A percentile compares a stretch with the other conserved stretches of the same genome.
Evolutionary conservation across 2,113 vertebrate genomes (phyloP).

Genomic region (Mormyrus lacerda): DNA sequence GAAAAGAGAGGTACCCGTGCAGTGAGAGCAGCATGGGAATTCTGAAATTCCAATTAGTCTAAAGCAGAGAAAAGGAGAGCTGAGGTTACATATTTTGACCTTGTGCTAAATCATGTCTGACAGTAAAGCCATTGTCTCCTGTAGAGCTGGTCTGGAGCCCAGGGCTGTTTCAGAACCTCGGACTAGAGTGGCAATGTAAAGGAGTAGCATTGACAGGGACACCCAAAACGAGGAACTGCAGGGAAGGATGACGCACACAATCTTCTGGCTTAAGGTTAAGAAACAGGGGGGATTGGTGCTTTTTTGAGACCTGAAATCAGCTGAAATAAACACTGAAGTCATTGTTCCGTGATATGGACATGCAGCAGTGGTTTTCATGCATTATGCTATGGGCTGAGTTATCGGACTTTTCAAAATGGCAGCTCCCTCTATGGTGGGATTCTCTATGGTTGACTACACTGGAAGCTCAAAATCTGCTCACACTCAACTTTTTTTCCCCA

Average conservation of each 20-base stretch:
- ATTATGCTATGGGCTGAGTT: not conserved
- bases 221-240: not conserved
- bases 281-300: not conserved
- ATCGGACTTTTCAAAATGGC: not conserved
- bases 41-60: not conserved
- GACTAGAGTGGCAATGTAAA: not conserved
- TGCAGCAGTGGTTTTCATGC: not conserved
- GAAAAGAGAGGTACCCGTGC: not conserved
- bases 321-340: not conserved
- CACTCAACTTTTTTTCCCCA: not conserved
- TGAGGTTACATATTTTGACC: not conserved
- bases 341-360: not conserved
- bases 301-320: not conserved
- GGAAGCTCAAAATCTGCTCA: not conserved
- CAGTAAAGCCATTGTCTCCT: conserved; percentile 6
- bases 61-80: not conserved
- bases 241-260: too few relatives aligned
- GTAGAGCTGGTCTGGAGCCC: not conserved
- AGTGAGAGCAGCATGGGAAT: not conserved
- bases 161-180: not conserved
- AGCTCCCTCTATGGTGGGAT: not conserved
- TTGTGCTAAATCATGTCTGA: not conserved
- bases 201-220: not conserved
- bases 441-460: not conserved
- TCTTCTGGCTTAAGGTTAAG: not conserved